A percentile compares a stretch with the other conserved stretches of the same genome.
Evolutionary conservation across 2,113 vertebrate genomes (phyloP).

Genomic region (Loxodonta africana): DNA sequence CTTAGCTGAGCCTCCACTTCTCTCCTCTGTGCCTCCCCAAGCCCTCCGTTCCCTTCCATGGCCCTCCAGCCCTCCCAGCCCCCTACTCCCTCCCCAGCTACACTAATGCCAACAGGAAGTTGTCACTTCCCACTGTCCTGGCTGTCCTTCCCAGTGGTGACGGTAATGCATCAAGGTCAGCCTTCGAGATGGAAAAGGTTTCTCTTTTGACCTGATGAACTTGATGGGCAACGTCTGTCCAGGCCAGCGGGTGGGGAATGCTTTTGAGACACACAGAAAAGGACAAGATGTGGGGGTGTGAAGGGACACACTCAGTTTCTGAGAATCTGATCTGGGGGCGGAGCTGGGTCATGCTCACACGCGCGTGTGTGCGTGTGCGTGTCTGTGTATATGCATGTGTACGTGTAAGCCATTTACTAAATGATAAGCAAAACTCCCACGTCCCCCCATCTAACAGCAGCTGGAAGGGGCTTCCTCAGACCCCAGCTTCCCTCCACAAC

Average conservation of each 20-base stretch:
- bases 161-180: not conserved
- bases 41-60: fast-evolving
- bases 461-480: not conserved
- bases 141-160: not conserved
- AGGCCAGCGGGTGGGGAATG: not conserved
- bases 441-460: not conserved
- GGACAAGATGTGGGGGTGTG: not conserved
- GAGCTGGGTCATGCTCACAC: not conserved
- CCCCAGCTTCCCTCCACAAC: no score
- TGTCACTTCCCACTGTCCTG: not conserved
- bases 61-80: no score
- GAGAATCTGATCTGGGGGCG: not conserved
- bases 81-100: not conserved
- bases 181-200: not conserved
- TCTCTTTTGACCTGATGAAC: not conserved
- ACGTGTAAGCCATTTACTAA: not conserved
- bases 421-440: not conserved
- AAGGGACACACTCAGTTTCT: not conserved
- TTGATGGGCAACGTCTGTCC: not conserved
- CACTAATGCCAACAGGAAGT: not conserved
- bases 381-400: not conserved
- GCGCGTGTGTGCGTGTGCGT: not conserved
- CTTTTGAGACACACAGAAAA: not conserved
- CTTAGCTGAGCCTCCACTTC: not conserved
- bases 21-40: not conserved